Evolutionary conservation across 2,888 invertebrate species (phyloP), one percentile per base, ranked within the genome.

Genomic region (Zonitis immaculata): DNA sequence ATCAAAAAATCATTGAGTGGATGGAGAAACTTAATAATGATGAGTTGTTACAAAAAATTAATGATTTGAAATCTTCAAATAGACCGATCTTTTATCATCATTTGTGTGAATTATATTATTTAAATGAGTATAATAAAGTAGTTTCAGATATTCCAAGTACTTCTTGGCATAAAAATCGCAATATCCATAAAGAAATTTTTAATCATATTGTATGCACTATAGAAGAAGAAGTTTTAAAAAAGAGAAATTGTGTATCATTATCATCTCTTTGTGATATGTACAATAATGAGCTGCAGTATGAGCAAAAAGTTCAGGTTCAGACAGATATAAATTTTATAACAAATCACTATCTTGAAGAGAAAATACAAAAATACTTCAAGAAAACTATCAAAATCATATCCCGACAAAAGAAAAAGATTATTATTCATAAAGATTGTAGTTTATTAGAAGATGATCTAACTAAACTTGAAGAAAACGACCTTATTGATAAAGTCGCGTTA

Each of bases 261-360:
- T 54, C 50, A 47, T 43, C 47, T 54, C 51, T 54, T 14, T 51
- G 35, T 47, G 51, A 54, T 51, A 54, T 14, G 22, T 51, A 54
- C 44, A 49, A 49, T 49, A 12, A 4, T 49, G 30, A 30, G 2
- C 12, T 44, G 20, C 4, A 49, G 18, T 42, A 42, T 44, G 49
- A 49, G 30, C 44, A 14, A 20, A 1, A 49, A 49, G 20, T 26
- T 28, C 49, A 32, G 44, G 18, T 20, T 44, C 25, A 44, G 42
- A 9, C 26, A 27, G 49, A 50, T 45, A 44, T 49, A 27, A 49
- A n/a, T 49, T 49, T 30, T 16, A 49, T 49, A 30, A 49, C 49
- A 30, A 49, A 49, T 44, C 18, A 49, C 30, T 43, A 45, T 35
- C 51, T 49, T 49, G 49, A 44, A 49, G 42, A 49, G 26, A 49